These are phyloP conservation scores for Laspeyria flexula DNA, from an alignment of 2,888 invertebrate species.

Conservation along the genomic window DNA sequence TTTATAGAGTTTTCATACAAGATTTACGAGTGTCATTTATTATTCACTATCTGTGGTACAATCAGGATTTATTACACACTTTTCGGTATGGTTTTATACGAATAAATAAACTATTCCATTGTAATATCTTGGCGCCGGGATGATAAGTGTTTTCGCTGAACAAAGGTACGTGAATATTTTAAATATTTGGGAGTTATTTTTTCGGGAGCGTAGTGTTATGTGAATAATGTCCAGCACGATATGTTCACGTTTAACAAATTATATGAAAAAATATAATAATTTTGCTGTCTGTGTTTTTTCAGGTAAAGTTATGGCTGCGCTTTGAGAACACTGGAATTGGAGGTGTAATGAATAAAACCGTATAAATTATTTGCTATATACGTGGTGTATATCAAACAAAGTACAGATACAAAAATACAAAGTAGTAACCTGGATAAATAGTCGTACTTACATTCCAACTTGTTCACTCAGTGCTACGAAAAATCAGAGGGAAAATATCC, in stretches of 20 bases:
- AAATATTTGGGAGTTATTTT: constrained; percentile 18
- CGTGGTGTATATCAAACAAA: not conserved
- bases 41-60: constrained; percentile 80
- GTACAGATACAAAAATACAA: not conserved
- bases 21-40: constrained; percentile 82
- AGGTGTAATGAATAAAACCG: not conserved
- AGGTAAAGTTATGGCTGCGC: not conserved
- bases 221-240: constrained; percentile 2
- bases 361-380: not conserved
- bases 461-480: not conserved
- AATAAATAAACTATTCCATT: constrained; percentile 68
- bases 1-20: constrained; percentile 82
- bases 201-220: not conserved
- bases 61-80: constrained; percentile 81
- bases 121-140: constrained; percentile 43
- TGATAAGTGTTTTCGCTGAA: constrained; percentile 42
- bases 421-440: not conserved
- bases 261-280: not conserved
- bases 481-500: not conserved
- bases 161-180: constrained; percentile 25
- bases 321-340: not conserved
- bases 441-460: not conserved
- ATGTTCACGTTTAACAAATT: constrained; percentile 3
- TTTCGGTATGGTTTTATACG: constrained; percentile 69
- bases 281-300: constrained; percentile 5